These are phyloP conservation scores for Coelopa frigida DNA, from an alignment of 1,140 invertebrate species.

Conservation along the genomic window DNA sequence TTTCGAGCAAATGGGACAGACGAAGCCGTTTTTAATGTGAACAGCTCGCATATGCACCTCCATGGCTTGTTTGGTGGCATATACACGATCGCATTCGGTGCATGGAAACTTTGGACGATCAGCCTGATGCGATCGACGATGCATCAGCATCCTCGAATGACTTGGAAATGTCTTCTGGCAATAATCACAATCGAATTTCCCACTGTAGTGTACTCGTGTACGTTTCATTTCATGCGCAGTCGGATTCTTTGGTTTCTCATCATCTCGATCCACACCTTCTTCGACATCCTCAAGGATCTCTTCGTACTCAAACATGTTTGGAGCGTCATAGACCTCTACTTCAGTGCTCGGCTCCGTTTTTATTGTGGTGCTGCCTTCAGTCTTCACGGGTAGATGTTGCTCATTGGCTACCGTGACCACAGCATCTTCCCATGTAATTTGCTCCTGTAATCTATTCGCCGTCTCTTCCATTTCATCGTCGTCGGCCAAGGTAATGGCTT, in stretches of 20 bases:
- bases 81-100: constrained; percentile 15
- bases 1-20: constrained; percentile 47
- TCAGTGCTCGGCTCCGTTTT: too few species aligned
- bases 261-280: too few species aligned
- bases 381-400: constrained; percentile 6
- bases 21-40: constrained; percentile 14
- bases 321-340: too few species aligned
- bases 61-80: constrained; percentile 23
- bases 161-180: constrained; percentile 23
- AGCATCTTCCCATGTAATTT: constrained; percentile 5
- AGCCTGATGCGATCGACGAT: constrained; percentile 20
- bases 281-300: constrained; percentile 3
- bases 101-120: constrained; percentile 22
- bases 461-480: background rate
- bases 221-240: too few species aligned
- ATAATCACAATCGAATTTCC: constrained; percentile 16
- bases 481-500: background rate
- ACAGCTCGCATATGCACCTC: constrained; percentile 20
- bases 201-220: constrained; percentile 7
- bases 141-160: constrained; percentile 24
- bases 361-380: background rate
- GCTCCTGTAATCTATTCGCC: background rate
- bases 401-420: constrained; percentile 6
- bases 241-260: too few species aligned
- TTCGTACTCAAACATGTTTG: too few species aligned